Evolutionary conservation across 64 coral and sea anemone genomes (phyloP).

Genomic region (Pachyseris speciosa): DNA sequence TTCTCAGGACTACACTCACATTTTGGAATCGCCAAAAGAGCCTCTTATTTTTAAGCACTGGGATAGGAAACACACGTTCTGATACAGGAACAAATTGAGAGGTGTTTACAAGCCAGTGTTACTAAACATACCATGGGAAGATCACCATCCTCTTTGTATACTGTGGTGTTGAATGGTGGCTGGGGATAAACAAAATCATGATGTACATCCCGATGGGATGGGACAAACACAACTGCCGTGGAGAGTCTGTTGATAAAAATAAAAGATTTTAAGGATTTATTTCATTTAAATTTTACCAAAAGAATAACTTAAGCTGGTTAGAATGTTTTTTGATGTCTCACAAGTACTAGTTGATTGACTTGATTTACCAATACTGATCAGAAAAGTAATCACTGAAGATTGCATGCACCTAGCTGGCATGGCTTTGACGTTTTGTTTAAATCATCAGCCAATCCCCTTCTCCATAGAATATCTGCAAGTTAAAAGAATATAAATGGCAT

Average conservation of each 20-base stretch:
- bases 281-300: neutral
- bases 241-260: slow-evolving; percentile 25
- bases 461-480: neutral
- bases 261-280: neutral
- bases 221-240: slow-evolving; percentile 87
- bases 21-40: too few relatives aligned
- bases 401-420: too few relatives aligned
- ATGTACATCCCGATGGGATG: slow-evolving; percentile 89
- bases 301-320: too few relatives aligned
- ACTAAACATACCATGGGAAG: neutral
- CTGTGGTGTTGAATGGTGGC: slow-evolving; percentile 71
- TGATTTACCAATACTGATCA: too few relatives aligned
- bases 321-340: too few relatives aligned
- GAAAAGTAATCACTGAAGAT: too few relatives aligned
- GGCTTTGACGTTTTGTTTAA: too few relatives aligned
- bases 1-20: too few relatives aligned
- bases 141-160: neutral
- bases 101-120: neutral
- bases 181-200: slow-evolving; percentile 96
- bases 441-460: neutral
- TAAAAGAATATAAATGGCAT: neutral
- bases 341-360: too few relatives aligned
- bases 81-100: neutral
- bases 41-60: neutral
- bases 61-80: neutral